Evolutionary conservation across 1,140 invertebrate genomes (phyloP), one percentile per base, ranked within the genome.

Genomic region (Reticulitermes speratus): DNA sequence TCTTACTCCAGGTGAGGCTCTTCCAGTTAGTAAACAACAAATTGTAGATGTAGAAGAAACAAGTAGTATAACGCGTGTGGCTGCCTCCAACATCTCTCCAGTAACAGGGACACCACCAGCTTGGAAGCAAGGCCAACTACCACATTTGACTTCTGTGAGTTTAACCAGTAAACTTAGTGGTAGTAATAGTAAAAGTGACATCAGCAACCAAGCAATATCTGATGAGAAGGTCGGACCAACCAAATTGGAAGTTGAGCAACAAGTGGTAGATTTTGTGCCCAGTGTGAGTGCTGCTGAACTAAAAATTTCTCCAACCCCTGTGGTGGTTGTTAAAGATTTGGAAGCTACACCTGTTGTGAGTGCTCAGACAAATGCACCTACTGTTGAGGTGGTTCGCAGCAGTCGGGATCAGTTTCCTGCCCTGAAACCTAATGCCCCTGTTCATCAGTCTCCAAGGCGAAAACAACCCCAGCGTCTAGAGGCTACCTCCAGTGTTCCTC

Each of bases 101-200:
- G 65, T 75, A 25, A 30, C 65, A 75, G 65, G n/a, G 25, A 75
- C 65, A 14, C n/a, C 65, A 75, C n/a, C 65, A 75, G 2, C 65
- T 30, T 75, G 65, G 65, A 75, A 75, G 65, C 65, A 75, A 14
- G 12, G 65, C 12, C 65, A 75, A 75, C 52, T 55, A 55, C 52
- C 52, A 55, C 85, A 82, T 44, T 30, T 75, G n/a, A 38, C 55
- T 32, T 65, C 85, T 30, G n/a, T 48, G 45, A 84, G 32, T 84
- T 45, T 86, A 86, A 75, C 81, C 75, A 86, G 44, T 82, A 83
- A 82, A 86, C 25, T 44, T 82, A 86, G 65, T 83, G 81, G 75
- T 82, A 83, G 23, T 45, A 82, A 86, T 82, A 82, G 82, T 82
- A 86, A 86, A 86, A 86, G 44, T 44, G 81, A 86, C 38, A 48